Conservation (phyloP, 2,113 vertebrate species). For the Holacanthus passer region DNA sequence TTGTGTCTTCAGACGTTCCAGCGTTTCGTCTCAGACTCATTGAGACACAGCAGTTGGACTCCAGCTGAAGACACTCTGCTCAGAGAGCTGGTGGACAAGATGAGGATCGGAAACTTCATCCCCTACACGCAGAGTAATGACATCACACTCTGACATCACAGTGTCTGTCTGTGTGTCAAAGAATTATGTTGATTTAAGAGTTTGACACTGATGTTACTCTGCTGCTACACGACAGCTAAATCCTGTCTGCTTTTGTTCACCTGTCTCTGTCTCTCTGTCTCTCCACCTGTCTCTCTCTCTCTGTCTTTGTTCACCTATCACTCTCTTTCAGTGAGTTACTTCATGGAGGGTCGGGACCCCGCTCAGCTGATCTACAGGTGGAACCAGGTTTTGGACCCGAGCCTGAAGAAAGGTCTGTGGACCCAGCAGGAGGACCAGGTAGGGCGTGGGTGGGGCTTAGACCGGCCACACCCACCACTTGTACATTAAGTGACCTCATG, state of each 20-base stretch:
- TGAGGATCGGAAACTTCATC: constrained; percentile 94
- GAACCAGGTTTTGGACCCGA: constrained; percentile 91
- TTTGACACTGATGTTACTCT: no score
- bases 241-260: neutral
- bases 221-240: no score
- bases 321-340: constrained; percentile 89
- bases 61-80: constrained; percentile 88
- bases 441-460: neutral
- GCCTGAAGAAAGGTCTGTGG: constrained; percentile 90
- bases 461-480: neutral
- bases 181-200: neutral
- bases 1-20: constrained; percentile 95
- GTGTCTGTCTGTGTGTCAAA: neutral
- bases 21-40: constrained; percentile 82
- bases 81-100: constrained; percentile 89
- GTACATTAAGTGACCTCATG: neutral
- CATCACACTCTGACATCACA: neutral
- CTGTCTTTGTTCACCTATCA: neutral
- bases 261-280: neutral
- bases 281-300: neutral
- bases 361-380: constrained; percentile 92
- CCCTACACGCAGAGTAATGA: constrained; percentile 91
- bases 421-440: constrained; percentile 90
- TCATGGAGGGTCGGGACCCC: constrained; percentile 93
- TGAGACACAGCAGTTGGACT: constrained; percentile 87